Evolutionary conservation across 2,797 vertebrate genomes (phyloP), one percentile per base, ranked within the genome.

Genomic region (Hippoglossus hippoglossus): DNA sequence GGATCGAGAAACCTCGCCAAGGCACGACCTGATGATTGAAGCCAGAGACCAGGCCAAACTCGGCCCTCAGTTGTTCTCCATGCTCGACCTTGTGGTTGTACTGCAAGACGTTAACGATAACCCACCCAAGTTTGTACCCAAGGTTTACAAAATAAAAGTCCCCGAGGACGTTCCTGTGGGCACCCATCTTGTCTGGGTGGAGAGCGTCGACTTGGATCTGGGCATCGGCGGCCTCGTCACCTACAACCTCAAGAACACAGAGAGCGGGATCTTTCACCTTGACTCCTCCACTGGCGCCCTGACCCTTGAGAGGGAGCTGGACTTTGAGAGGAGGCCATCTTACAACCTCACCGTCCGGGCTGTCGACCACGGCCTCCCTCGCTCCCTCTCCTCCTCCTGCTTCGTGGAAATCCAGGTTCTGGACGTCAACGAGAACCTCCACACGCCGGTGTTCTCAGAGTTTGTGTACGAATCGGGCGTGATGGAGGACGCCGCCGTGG

Each of bases 371-470:
- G 98, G 97, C 53, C 93, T 88, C 39, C 97, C 97, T 26, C 92
- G 95, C 49, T 94, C 96, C 59, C 96, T 93, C 56, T 97, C 96
- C 6, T 96, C 97, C 2, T 96, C 97, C 55, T 99, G 98, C 82
- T 95, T 94, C 0, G 84, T 99, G 62, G 96, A 97, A 88, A 95
- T 99, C 41, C 94, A 94, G 50, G 92, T 99, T 63, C 85, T 97
- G 80, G 98, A 99, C 44, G 94, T 99, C 62, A 98, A 99, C 5
- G 98, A 99, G 92, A 99, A 99, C 81, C 91, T 99, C 67, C 93
- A 97, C 75, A 81, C 92, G 13, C 98, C 98, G 0, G 86, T 72
- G 67, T 98, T 99, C 82, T 87, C 93, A 25, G 94, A 94, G 85
- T 98, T 98, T 49, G 95, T 97, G 70, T 95, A 97, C 81, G 92